Evolutionary conservation across 2,888 invertebrate genomes (phyloP), one percentile per base, ranked within the genome.

Genomic region (Dolichomitus sp.): DNA sequence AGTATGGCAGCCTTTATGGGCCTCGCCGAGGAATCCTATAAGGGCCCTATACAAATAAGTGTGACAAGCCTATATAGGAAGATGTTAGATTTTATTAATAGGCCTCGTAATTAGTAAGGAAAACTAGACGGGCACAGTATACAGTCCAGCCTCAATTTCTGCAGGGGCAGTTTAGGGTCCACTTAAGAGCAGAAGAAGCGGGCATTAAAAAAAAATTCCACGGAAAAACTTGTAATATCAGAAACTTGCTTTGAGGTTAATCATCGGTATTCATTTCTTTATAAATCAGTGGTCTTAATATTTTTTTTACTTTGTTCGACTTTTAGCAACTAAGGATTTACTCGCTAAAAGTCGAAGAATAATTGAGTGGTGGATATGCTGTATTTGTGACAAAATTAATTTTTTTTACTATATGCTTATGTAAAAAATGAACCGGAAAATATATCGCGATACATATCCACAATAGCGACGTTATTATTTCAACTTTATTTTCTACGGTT

Each of bases 191-290:
- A 19, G 48, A 50, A 40, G 42, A 48, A 54, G 57, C 48, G 52
- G 45, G 75, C 68, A 45, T 52, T 45, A 37, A 73, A 72, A 81
- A 83, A 88, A 84, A 82, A 74, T 84, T 73, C 79, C 82, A 79
- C 79, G 81, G 76, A 84, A 76, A 84, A 74, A 74, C 72, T 57
- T 50, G 73, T 80, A 83, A 80, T 75, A 82, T 72, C 78, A 76
- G 83, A 77, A 80, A 84, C 79, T 81, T 61, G 77, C 79, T 83
- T 80, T 81, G 72, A 80, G 80, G 80, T 88, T 87, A 86, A 86
- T 88, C 84, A 85, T 77, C 84, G 85, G 85, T 84, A 78, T 85
- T 86, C 75, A 83, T 85, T 84, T 70, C 77, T 77, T 78, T 85
- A 88, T 84, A 75, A 75, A 79, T 79, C 70, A 42, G 50, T 30